Base-by-base conservation (phyloP, 2,797 vertebrate species). In the Cetoscarus ocellatus region DNA sequence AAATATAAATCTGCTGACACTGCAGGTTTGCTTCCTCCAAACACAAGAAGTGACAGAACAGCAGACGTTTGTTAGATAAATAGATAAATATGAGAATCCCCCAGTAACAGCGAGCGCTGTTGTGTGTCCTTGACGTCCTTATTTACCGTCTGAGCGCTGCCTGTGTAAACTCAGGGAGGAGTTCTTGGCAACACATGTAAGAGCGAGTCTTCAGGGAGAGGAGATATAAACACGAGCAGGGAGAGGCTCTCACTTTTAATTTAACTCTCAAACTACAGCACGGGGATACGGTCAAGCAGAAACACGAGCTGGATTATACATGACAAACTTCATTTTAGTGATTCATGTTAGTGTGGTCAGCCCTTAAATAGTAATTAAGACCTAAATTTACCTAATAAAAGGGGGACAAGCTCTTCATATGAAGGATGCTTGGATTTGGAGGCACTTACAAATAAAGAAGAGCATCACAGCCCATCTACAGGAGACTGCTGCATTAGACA, bases 121-220 rank as follows among this genome's bases (percentile, higher is more conserved):
- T 2, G 1, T 34, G 36, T 19, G 36, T 44, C 44, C 45, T 18
- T 57, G 60, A 39, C 1, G 50, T n/a, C 12, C 35, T 15, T 38
- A 49, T 42, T 61, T 55, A 19, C 58, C 2, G 51, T 45, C 38
- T 15, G 53, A 38, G 14, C 8, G 19, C 14, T 12, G 43, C 3
- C 3, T 35, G n/a, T 35, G 43, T 18, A 43, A 65, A 65, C 3
- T 12, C 36, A 11, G 15, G 18, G 58, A 62, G 42, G 56, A 38
- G 27, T 13, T 52, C 40, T 17, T 60, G 56, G 48, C 55, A 50
- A 17, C 44, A 34, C 44, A 35, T 67, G 47, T 3, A n/a, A 36
- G 13, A 17, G n/a, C 8, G 6, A 39, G 35, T 53, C 64, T 15
- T 27, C 0, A 8, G 53, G 64, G 59, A 67, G 10, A 39, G 6